These are phyloP conservation scores for Pilophorus perplexus DNA, from an alignment of 2,888 invertebrate genomes.

Conservation along the genomic window DNA sequence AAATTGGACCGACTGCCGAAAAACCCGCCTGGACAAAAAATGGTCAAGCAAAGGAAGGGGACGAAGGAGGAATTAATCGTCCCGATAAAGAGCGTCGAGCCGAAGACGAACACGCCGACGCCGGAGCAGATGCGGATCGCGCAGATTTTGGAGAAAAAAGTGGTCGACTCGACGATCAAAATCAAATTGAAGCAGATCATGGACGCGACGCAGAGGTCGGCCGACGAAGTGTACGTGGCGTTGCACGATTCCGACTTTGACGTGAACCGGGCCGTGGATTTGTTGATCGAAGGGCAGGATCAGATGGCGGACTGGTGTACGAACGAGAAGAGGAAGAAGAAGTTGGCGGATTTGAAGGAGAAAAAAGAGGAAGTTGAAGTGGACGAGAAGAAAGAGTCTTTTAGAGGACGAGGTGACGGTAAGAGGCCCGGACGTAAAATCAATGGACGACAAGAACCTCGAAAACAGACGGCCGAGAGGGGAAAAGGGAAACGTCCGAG, in stretches of 20 bases:
- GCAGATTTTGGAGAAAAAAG: conserved; percentile 69
- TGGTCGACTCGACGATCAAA: conserved; percentile 61
- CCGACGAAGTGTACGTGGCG: conserved; percentile 88
- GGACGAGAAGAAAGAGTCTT: neutral
- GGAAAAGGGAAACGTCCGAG: neutral
- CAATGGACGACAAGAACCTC: neutral
- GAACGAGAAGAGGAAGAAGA: conserved; percentile 83
- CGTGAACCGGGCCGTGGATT: conserved; percentile 75
- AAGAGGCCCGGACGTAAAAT: neutral
- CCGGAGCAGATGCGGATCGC: conserved; percentile 82
- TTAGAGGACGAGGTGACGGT: conserved; percentile 7
- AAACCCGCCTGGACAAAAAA: too few relatives aligned
- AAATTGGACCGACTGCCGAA: too few relatives aligned
- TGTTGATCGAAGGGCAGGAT: conserved; percentile 73
- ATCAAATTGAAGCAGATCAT: conserved; percentile 76
- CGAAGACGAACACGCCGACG: conserved; percentile 59
- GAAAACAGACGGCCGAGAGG: neutral
- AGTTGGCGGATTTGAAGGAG: conserved; percentile 53
- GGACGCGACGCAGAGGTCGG: conserved; percentile 85
- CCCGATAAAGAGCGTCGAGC: neutral
- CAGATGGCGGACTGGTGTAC: conserved; percentile 79
- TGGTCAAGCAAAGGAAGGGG: conserved; percentile 36
- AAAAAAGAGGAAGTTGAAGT: conserved; percentile 19
- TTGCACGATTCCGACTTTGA: conserved; percentile 92
- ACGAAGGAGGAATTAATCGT: conserved; percentile 13